Evolutionary conservation across 2,797 vertebrate genomes (phyloP).

Genomic region (Enteromius thamalakanensis): DNA sequence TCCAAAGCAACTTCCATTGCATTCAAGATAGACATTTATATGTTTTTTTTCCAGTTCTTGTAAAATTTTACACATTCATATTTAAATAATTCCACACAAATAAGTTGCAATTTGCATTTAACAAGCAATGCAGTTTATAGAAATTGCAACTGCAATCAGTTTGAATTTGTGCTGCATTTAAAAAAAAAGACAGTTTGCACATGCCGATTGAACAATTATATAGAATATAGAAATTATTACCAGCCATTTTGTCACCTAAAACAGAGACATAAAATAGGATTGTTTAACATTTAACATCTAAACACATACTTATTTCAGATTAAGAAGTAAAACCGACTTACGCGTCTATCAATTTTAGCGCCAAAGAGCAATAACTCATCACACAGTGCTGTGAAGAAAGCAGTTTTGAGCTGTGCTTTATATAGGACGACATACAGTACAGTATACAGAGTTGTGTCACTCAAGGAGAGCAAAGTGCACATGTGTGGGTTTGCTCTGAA

Average conservation of each 20-base stretch:
- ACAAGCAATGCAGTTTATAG: neutral
- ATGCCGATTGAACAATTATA: neutral
- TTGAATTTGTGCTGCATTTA: neutral
- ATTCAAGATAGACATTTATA: neutral
- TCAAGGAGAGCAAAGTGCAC: conserved; percentile 34
- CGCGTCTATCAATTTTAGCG: neutral
- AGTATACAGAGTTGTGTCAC: neutral
- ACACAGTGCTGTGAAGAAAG: neutral
- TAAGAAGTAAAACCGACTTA: neutral
- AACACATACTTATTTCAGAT: neutral
- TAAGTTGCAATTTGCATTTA: neutral
- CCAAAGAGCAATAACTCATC: neutral
- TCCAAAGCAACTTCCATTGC: neutral
- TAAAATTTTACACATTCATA: neutral
- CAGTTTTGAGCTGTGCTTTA: neutral
- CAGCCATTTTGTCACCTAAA: conserved; percentile 16
- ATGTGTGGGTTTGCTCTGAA: conserved; percentile 16
- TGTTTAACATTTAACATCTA: neutral
- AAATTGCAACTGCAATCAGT: neutral
- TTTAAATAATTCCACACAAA: neutral
- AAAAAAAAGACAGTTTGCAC: neutral
- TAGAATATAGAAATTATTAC: conserved; percentile 2
- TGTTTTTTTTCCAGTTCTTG: neutral
- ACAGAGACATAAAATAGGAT: neutral
- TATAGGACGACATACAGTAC: neutral